Percentiles rank a stretch among this genome's conserved stretches.
Evolutionary conservation across 2,888 invertebrate species (phyloP).

Genomic region (Aleiodes testaceus): DNA sequence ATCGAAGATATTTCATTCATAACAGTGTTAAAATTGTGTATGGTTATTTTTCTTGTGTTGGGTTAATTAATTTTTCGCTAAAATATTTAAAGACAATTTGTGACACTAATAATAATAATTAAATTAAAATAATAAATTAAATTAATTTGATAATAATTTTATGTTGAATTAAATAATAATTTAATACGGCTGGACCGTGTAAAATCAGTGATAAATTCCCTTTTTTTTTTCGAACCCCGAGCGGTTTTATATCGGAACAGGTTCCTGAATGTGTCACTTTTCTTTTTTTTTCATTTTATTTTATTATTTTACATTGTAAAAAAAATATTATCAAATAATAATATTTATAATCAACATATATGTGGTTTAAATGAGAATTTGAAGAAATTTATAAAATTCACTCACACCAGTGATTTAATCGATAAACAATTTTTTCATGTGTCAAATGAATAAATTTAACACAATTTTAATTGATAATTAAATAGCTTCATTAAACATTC

Average conservation of each 20-base stretch:
- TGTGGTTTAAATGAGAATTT: too few relatives aligned
- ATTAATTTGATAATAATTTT: not conserved
- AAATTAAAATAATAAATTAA: not conserved
- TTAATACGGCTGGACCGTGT: constrained; percentile 56
- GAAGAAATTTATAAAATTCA: constrained; percentile 34
- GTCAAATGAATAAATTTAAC: constrained; percentile 25
- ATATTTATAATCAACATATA: too few relatives aligned
- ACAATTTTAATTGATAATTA: constrained; percentile 35
- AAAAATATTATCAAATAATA: too few relatives aligned
- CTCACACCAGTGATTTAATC: constrained; percentile 8
- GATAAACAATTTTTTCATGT: constrained; percentile 22
- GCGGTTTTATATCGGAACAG: constrained; percentile 40
- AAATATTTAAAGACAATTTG: not conserved
- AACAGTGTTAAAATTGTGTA: constrained; percentile 48
- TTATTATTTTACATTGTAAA: constrained; percentile 10
- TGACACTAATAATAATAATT: not conserved
- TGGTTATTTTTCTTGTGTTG: constrained; percentile 58
- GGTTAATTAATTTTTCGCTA: not conserved
- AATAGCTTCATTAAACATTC: constrained; percentile 45
- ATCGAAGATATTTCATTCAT: constrained; percentile 62
- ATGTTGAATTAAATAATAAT: constrained; percentile 52
- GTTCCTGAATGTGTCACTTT: constrained; percentile 60
- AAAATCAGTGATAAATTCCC: constrained; percentile 63
- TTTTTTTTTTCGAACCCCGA: not conserved
- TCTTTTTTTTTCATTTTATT: constrained; percentile 35